Evolutionary conservation across 2,113 vertebrate species (phyloP).

Genomic region (Platichthys flesus): DNA sequence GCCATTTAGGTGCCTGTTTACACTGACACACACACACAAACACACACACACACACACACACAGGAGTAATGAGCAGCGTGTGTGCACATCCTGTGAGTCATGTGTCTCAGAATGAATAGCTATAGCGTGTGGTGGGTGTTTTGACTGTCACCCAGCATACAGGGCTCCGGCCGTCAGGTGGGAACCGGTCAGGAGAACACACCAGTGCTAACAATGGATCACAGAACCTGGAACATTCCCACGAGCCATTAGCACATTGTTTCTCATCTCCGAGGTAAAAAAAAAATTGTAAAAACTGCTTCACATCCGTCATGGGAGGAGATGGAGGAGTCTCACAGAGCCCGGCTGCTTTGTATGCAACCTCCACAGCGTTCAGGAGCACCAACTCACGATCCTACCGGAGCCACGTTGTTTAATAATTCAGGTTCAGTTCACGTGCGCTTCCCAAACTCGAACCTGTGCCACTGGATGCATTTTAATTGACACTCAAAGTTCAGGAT

Average conservation of each 20-base stretch:
- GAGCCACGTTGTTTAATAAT: constrained; percentile 52
- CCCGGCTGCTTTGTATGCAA: constrained; percentile 24
- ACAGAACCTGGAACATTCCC: background rate
- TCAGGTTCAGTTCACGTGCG: constrained; percentile 16
- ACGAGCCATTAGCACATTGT: too few relatives aligned
- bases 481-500: constrained; percentile 55
- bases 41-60: background rate
- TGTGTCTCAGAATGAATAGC: constrained; percentile 28
- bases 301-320: constrained; percentile 25
- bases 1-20: constrained; percentile 33
- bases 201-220: too few relatives aligned
- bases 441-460: constrained; percentile 30
- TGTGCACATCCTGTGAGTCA: constrained; percentile 39
- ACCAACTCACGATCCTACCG: constrained; percentile 3
- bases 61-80: constrained; percentile 23
- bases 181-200: background rate
- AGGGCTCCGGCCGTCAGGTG: constrained; percentile 24
- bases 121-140: constrained; percentile 44
- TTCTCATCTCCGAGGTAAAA: background rate
- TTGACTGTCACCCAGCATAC: constrained; percentile 35
- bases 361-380: constrained; percentile 1
- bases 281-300: constrained; percentile 19
- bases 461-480: constrained; percentile 50
- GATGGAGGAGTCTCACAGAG: background rate
- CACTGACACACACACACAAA: background rate